Evolutionary conservation across 2,113 vertebrate species (phyloP), one percentile per base, ranked within the genome.

Genomic region (Xyrauchen texanus): DNA sequence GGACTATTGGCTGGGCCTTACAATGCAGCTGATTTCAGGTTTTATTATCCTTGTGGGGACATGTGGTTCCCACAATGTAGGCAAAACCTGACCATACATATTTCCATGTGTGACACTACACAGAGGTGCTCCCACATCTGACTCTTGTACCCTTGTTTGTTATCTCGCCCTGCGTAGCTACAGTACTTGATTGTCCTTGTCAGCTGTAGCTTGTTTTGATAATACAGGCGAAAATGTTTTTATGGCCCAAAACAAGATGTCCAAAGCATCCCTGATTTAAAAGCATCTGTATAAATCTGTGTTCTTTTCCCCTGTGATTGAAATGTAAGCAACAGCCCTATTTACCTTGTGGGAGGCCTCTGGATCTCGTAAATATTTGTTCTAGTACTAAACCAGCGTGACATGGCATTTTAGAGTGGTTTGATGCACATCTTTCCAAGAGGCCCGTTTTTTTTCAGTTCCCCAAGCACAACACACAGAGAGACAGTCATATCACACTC

Each of bases 321-420:
- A 79, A 91, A 91, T 90, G 90, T 94, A 94, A 93, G 89, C 92
- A 94, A 79, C 44, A 62, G 79, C 83, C 89, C 87, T 89, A 88
- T 92, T 93, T 89, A 93, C 91, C 87, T 90, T 86, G 89, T 88
- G 86, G 89, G 88, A 89, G 92, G 89, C 91, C 91, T 88, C 89
- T 60, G 85, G 82, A 87, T 91, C 81, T 91, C 83, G 87, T 93
- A 94, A 93, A 94, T 93, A 93, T 94, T 94, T 94, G 90, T 88
- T 87, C 87, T 78, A 77, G 83, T 81, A 87, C 90, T 91, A 92
- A 90, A 93, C 84, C 88, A 81, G 88, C 88, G 86, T 92, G 90
- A 91, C 91, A 91, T 91, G 91, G 90, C 91, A 91, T 91, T 93
- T 91, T 84, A 89, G 89, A 87, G 87, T 75, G 88, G 90, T 89